These are phyloP conservation scores for Acrobasis suavella DNA, from an alignment of 2,888 invertebrate species.

Conservation along the genomic window DNA sequence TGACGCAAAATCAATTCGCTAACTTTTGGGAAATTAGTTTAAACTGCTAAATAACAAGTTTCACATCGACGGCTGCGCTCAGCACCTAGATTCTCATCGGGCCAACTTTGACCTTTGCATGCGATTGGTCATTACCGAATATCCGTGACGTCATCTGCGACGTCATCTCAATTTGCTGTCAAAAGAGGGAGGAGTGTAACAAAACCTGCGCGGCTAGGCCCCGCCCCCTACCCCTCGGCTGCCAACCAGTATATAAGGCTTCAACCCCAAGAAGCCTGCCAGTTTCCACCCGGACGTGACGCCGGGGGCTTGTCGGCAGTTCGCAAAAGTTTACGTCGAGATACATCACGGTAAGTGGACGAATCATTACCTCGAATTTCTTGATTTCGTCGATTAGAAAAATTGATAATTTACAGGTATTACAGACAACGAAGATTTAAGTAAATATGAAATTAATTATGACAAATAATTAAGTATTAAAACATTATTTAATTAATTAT, in stretches of 20 bases:
- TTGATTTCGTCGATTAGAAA: neutral
- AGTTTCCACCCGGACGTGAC: conserved; percentile 45
- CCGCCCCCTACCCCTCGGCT: conserved; percentile 59
- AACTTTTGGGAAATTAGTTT: neutral
- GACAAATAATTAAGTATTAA: too few species aligned
- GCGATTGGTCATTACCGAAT: conserved; percentile 23
- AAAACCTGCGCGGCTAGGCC: conserved; percentile 49
- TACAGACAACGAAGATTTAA: neutral
- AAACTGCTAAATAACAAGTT: neutral
- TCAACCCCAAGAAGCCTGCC: conserved; percentile 40
- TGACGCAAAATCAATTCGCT: neutral
- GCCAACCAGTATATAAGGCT: conserved; percentile 61
- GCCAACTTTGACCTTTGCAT: conserved; percentile 29
- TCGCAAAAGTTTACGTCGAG: conserved; percentile 66
- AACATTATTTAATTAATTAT: too few species aligned
- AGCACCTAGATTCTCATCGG: neutral
- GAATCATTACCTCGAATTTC: neutral
- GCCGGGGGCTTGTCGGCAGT: conserved; percentile 43
- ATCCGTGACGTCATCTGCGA: conserved; percentile 46
- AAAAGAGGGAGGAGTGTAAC: conserved; percentile 64
- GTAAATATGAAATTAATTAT: too few species aligned
- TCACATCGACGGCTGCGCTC: neutral
- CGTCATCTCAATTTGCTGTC: conserved; percentile 55
- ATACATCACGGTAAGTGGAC: conserved; percentile 63
- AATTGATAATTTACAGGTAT: neutral